Evolutionary conservation across 2,888 invertebrate genomes (phyloP).

Genomic region (Scelioninae gen. 1): DNA sequence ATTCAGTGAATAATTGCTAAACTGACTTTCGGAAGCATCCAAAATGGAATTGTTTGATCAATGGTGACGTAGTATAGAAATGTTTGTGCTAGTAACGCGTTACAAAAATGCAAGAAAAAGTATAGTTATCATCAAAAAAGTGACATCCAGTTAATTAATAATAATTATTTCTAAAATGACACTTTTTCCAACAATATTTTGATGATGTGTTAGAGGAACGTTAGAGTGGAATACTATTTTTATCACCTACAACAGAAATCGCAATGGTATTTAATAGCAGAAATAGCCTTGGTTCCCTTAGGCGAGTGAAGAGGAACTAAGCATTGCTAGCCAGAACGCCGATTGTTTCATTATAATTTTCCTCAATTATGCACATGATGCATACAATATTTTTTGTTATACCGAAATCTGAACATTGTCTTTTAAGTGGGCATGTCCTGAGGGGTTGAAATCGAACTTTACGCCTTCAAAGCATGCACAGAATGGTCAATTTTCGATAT

Average conservation of each 20-base stretch:
- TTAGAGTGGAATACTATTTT: slow-evolving; percentile 6
- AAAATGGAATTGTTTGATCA: neutral
- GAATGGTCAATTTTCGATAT: too few species aligned
- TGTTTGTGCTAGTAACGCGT: slow-evolving; percentile 39
- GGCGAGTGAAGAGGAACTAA: too few species aligned
- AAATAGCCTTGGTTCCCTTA: too few species aligned
- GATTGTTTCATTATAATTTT: too few species aligned
- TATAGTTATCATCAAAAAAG: neutral
- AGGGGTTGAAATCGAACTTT: too few species aligned
- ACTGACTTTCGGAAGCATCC: neutral
- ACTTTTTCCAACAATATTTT: neutral
- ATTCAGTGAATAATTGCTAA: slow-evolving; percentile 27
- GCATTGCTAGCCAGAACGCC: too few species aligned
- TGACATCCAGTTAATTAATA: slow-evolving; percentile 3
- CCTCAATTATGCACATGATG: too few species aligned
- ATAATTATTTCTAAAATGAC: slow-evolving; percentile 7
- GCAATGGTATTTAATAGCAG: too few species aligned
- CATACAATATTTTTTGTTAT: too few species aligned
- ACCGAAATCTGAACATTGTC: too few species aligned
- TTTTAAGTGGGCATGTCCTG: too few species aligned
- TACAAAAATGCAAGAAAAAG: slow-evolving; percentile 13
- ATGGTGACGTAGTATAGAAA: slow-evolving; percentile 4
- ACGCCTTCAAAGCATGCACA: too few species aligned
- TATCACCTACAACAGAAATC: neutral
- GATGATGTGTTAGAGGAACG: slow-evolving; percentile 4